Percentiles rank a stretch among this genome's conserved stretches.
phyloP scores from a whole-genome alignment of 2,797 vertebrate genomes.

The Chromobotia macracanthus region DNA sequence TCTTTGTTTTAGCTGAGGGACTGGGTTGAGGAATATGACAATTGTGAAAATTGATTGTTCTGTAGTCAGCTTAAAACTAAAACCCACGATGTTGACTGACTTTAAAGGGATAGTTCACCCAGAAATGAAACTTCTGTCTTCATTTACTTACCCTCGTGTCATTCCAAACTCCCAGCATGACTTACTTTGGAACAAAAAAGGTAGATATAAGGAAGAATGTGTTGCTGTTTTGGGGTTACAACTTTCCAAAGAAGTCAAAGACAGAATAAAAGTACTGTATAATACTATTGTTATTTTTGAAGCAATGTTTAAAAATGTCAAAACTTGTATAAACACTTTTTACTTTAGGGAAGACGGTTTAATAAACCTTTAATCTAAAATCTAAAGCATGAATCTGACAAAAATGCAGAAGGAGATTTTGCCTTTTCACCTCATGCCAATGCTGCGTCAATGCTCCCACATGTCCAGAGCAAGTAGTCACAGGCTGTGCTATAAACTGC shows the following conservation, averaged over 20 bases:
- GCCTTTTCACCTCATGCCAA: not conserved
- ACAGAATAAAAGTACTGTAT: no score
- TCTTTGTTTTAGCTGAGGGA: conserved; percentile 53
- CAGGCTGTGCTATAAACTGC: conserved; percentile 38
- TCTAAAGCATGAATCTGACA: not conserved
- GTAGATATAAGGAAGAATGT: no score
- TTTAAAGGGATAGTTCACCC: conserved; percentile 50
- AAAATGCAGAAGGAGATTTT: not conserved
- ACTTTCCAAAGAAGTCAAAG: no score
- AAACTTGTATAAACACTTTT: no score
- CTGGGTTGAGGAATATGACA: conserved; percentile 66
- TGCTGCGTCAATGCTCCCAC: not conserved
- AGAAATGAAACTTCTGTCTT: not conserved
- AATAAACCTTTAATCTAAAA: not conserved
- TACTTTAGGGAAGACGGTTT: no score
- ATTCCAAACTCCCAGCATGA: no score
- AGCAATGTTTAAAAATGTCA: no score
- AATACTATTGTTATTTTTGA: no score
- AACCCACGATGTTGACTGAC: conserved; percentile 54
- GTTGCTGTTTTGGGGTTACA: no score
- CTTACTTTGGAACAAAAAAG: no score
- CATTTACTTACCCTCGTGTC: no score
- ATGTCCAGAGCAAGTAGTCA: conserved; percentile 16
- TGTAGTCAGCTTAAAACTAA: conserved; percentile 69
- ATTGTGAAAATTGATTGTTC: conserved; percentile 69